A percentile compares a stretch with the other conserved stretches of the same genome.
Evolutionary conservation across 1,140 invertebrate genomes (phyloP).

Genomic region (Coelopa frigida): DNA sequence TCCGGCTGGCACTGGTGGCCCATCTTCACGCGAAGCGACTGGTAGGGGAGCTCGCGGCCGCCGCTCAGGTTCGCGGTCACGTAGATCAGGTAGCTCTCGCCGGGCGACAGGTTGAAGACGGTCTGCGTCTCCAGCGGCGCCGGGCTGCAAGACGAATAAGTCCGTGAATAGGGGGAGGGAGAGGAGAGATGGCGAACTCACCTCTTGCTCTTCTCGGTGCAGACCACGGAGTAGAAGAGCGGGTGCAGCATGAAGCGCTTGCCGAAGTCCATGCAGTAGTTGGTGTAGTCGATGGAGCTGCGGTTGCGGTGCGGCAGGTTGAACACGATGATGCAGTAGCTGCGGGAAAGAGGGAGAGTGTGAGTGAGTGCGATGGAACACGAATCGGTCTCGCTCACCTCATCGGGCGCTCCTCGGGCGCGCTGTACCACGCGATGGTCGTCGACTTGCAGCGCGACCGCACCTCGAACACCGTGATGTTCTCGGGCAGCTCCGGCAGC

Average conservation of each 20-base stretch:
- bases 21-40: constrained; percentile 35
- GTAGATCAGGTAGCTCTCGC: constrained; percentile 37
- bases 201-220: constrained; percentile 29
- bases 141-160: not conserved
- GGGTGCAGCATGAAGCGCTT: constrained; percentile 27
- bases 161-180: not conserved
- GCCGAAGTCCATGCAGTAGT: constrained; percentile 41
- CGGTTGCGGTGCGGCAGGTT: constrained; percentile 37
- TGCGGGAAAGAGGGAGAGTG: constrained; percentile 6
- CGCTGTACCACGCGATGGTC: constrained; percentile 40
- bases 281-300: constrained; percentile 34
- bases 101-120: constrained; percentile 31
- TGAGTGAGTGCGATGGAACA: not conserved
- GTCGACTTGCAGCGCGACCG: constrained; percentile 30
- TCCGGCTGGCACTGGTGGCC: constrained; percentile 27
- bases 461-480: constrained; percentile 35
- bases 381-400: constrained; percentile 19
- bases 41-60: constrained; percentile 36
- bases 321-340: constrained; percentile 43
- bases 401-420: constrained; percentile 33
- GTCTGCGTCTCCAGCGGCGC: constrained; percentile 32
- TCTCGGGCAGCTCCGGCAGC: constrained; percentile 32
- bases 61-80: constrained; percentile 38
- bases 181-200: constrained; percentile 11
- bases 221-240: constrained; percentile 35